phyloP scores from a whole-genome alignment of 1,140 invertebrate species.

The Andricus grossulariae region DNA sequence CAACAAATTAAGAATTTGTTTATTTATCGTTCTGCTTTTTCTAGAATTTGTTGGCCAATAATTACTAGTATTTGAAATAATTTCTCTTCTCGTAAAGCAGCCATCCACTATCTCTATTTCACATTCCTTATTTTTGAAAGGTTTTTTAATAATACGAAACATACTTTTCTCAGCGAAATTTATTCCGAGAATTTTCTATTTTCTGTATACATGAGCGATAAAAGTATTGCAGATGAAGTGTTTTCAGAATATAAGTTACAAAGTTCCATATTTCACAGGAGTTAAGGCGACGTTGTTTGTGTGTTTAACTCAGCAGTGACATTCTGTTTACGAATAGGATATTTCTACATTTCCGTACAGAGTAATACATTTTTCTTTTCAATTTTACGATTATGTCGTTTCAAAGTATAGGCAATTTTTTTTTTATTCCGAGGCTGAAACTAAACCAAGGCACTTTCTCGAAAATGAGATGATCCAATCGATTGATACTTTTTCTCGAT shows the following conservation, averaged over 20 bases:
- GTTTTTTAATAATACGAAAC: too few species aligned
- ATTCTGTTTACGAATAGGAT: conserved; percentile 5
- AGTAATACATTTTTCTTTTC: not conserved
- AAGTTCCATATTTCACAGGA: not conserved
- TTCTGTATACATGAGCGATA: not conserved
- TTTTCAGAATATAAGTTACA: conserved; percentile 6
- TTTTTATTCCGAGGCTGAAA: too few species aligned
- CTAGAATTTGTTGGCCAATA: too few species aligned
- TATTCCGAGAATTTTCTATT: not conserved
- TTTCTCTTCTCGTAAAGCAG: too few species aligned
- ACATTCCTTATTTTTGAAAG: too few species aligned
- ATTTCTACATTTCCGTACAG: not conserved
- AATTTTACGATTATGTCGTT: not conserved
- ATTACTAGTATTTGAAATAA: too few species aligned
- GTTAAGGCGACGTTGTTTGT: not conserved
- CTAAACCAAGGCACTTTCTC: not conserved
- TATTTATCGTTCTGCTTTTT: too few species aligned
- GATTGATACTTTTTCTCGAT: not conserved
- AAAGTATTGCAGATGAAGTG: not conserved
- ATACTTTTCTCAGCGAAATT: too few species aligned
- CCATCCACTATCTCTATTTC: too few species aligned
- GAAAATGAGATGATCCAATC: not conserved
- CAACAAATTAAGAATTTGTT: too few species aligned
- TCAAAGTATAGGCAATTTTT: too few species aligned
- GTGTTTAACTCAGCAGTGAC: conserved; percentile 6